Evolutionary conservation across 2,888 invertebrate genomes (phyloP).

Genomic region (Heliconius aoede): DNA sequence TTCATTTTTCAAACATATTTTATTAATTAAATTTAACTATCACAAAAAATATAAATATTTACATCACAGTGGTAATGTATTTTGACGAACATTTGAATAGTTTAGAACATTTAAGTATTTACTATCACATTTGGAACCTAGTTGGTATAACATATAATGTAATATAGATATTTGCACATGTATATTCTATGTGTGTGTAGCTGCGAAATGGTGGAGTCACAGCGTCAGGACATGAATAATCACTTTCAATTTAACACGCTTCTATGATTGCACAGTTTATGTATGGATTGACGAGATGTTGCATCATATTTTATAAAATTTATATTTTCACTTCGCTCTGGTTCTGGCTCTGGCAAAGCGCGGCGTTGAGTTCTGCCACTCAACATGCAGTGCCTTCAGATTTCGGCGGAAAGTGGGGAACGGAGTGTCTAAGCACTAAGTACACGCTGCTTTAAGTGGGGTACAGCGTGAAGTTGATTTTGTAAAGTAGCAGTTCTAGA

Average conservation of each 20-base stretch:
- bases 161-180: slow-evolving; percentile 27
- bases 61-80: no score
- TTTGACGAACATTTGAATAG: background rate
- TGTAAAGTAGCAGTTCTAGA: background rate
- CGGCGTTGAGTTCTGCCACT: no score
- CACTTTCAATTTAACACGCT: slow-evolving; percentile 43
- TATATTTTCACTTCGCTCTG: no score
- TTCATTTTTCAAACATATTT: no score
- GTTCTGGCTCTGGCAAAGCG: no score
- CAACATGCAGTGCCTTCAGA: no score
- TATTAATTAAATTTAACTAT: no score
- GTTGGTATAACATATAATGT: background rate
- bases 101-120: no score
- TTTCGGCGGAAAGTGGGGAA: no score
- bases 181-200: slow-evolving; percentile 37
- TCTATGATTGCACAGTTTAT: slow-evolving; percentile 27
- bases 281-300: slow-evolving; percentile 34
- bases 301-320: background rate
- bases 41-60: no score
- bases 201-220: slow-evolving; percentile 36
- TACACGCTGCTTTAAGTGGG: no score
- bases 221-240: slow-evolving; percentile 47
- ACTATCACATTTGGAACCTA: background rate
- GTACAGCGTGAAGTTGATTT: background rate
- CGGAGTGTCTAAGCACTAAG: no score